Base-by-base conservation (phyloP, 2,888 invertebrate genomes). In the Drosophila macrothrix region DNA sequence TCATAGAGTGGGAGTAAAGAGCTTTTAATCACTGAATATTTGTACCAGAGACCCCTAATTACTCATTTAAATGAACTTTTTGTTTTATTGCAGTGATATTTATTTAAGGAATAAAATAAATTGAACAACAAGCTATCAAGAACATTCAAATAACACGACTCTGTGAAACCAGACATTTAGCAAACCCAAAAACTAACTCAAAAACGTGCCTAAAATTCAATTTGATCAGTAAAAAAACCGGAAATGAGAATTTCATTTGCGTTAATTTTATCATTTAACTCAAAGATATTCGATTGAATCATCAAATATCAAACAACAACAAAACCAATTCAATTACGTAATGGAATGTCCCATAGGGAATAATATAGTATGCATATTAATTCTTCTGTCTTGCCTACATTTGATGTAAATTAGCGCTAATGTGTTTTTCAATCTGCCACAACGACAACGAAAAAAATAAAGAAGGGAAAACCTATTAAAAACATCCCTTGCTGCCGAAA, bases 301-400 rank as follows among this genome's bases (percentile, higher is more conserved):
- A 53, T 25, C 39, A 71, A 54, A 56, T 46, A 25, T 25, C 2
- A 46, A 46, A 46, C 46, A 25, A 46, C 46, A 46, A 25, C 25
- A 4, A 16, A 14, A 1, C 19, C 14, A 55, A 76, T 64, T 76
- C 59, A 80, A 78, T 80, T 65, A 65, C 49, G 33, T 68, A 78
- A 80, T 76, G 54, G 64, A 43, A 49, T 39, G n/a, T 39, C 31
- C 19, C 46, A 33, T 46, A 22, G 53, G 35, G 43, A 22, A 35
- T 53, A 6, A 29, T 43, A 35, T 39, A 4, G n/a, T 39, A 43
- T 35, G 19, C 28, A 22, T 31, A 59, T 73, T 33, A 52, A 55
- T 59, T 49, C 31, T 22, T 41, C 16, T 5, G 22, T 41, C 16
- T 35, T 39, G 33, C 43, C 41, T 16, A 56, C 33, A 31, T 25